phyloP scores from a whole-genome alignment of 2,113 vertebrate species.

The Bubo bubo region DNA sequence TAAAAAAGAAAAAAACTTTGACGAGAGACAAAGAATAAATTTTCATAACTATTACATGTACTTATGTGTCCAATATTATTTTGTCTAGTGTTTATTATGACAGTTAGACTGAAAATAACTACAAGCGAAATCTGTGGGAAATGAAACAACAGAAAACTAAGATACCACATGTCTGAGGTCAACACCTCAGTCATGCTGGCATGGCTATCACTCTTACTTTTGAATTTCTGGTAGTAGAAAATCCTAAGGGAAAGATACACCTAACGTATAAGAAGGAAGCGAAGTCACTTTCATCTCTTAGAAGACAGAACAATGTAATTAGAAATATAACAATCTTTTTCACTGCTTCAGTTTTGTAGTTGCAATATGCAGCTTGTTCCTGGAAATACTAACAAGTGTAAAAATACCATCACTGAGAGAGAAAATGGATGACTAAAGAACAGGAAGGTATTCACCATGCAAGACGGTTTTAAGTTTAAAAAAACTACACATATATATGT shows the following conservation, averaged over 20 bases:
- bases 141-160: neutral
- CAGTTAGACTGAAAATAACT: neutral
- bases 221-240: neutral
- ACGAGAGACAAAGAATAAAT: neutral
- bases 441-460: neutral
- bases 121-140: neutral
- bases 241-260: neutral
- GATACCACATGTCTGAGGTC: neutral
- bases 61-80: neutral
- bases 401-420: neutral
- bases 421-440: neutral
- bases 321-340: neutral
- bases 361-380: neutral
- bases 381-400: neutral
- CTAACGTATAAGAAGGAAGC: neutral
- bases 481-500: neutral
- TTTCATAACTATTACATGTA: neutral
- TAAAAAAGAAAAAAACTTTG: neutral
- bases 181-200: neutral
- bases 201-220: neutral
- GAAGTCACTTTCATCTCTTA: neutral
- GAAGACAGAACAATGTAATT: neutral
- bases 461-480: neutral
- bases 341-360: neutral
- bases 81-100: neutral